Conservation (phyloP, 2,113 vertebrate genomes). For the Coryphaenoides rupestris region DNA sequence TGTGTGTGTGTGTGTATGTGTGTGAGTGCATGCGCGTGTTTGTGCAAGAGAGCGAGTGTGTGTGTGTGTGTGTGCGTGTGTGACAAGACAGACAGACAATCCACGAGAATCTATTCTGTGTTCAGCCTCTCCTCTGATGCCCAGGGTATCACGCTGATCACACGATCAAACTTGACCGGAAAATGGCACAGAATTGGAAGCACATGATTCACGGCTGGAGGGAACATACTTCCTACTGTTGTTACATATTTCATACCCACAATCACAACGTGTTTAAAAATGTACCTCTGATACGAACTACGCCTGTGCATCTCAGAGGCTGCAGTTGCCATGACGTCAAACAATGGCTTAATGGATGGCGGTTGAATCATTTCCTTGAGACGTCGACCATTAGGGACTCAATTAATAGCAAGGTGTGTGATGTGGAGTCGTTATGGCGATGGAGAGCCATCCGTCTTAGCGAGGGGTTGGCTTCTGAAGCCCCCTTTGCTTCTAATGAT, state of each 20-base stretch:
- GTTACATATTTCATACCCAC: constrained; percentile 38
- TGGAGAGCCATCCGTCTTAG: constrained; percentile 45
- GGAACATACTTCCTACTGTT: constrained; percentile 37
- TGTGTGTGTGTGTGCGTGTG: too few species aligned
- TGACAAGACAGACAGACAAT: too few species aligned
- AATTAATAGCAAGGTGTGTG: not conserved
- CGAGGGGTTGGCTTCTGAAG: constrained; percentile 29
- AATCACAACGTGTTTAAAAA: constrained; percentile 31
- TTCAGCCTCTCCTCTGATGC: too few species aligned
- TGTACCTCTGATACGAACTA: constrained; percentile 3
- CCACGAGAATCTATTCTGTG: too few species aligned
- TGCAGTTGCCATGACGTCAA: too few species aligned
- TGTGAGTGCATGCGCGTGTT: too few species aligned
- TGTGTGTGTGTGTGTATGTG: too few species aligned
- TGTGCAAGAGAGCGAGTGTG: too few species aligned
- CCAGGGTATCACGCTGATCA: constrained; percentile 32
- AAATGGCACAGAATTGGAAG: constrained; percentile 39
- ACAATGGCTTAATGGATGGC: too few species aligned
- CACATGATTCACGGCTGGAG: constrained; percentile 42
- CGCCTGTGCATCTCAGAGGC: too few species aligned
- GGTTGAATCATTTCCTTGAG: not conserved
- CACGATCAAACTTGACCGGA: constrained; percentile 53
- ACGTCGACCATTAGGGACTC: constrained; percentile 13
- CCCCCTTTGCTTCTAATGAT: constrained; percentile 56
- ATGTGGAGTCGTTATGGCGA: not conserved